These are phyloP conservation scores for Helicorthomorpha holstii DNA, from an alignment of 1,140 invertebrate genomes.

Conservation along the genomic window DNA sequence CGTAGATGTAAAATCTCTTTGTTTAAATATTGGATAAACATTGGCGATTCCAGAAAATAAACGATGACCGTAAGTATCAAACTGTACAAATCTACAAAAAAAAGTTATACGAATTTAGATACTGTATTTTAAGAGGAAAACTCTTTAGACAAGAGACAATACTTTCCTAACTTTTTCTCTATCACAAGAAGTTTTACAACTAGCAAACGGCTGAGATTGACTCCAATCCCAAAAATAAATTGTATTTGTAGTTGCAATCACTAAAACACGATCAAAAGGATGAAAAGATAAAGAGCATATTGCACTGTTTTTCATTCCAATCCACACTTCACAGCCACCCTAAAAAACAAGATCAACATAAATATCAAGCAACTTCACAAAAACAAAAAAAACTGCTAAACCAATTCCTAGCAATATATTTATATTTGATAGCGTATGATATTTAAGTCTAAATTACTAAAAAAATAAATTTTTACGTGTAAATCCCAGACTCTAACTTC, in stretches of 20 bases:
- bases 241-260: constrained; percentile 69
- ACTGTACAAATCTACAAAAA: constrained; percentile 57
- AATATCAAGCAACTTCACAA: too few species aligned
- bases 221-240: constrained; percentile 85
- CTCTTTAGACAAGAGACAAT: not conserved
- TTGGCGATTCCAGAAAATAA: constrained; percentile 72
- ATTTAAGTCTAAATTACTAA: not conserved
- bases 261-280: constrained; percentile 58
- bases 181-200: constrained; percentile 41
- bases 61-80: constrained; percentile 62
- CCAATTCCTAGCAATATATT: too few species aligned
- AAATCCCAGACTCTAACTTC: constrained; percentile 84
- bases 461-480: constrained; percentile 42
- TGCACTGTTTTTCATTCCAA: constrained; percentile 44
- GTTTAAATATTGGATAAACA: too few species aligned
- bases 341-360: too few species aligned
- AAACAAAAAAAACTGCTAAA: too few species aligned
- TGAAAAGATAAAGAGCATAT: constrained; percentile 77
- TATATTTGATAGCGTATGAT: not conserved
- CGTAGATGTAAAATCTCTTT: too few species aligned
- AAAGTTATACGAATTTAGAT: not conserved
- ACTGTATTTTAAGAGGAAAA: not conserved
- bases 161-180: constrained; percentile 58
- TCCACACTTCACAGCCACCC: constrained; percentile 73
- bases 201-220: constrained; percentile 50